Evolutionary conservation across 2,113 vertebrate genomes (phyloP).

Genomic region (Siphamia tubifer): DNA sequence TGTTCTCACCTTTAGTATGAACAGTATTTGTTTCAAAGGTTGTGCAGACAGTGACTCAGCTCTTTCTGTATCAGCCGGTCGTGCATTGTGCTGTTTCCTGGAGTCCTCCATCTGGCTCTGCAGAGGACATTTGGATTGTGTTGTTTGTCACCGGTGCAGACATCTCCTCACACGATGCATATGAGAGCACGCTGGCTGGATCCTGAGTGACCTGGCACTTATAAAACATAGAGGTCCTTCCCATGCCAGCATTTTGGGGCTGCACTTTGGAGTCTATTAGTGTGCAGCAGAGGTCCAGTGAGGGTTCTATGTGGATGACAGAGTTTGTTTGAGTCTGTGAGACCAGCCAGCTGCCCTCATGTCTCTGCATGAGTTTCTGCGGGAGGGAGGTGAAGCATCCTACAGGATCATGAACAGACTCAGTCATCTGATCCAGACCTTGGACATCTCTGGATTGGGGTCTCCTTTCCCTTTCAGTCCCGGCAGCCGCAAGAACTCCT

Average conservation of each 20-base stretch:
- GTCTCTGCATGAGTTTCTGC: slow-evolving; percentile 80
- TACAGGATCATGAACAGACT: slow-evolving; percentile 73
- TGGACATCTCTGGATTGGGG: slow-evolving; percentile 75
- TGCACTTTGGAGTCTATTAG: slow-evolving; percentile 22
- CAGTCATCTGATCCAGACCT: slow-evolving; percentile 76
- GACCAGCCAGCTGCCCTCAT: slow-evolving; percentile 53
- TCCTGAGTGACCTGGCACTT: not conserved
- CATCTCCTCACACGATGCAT: slow-evolving; percentile 1
- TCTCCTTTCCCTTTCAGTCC: slow-evolving; percentile 66
- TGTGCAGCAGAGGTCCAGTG: slow-evolving; percentile 29
- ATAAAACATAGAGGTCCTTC: not conserved
- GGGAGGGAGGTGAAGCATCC: slow-evolving; percentile 76
- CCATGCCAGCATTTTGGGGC: slow-evolving; percentile 9
- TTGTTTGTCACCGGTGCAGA: slow-evolving; percentile 6
- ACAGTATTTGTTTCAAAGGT: slow-evolving; percentile 34
- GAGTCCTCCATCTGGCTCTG: slow-evolving; percentile 36
- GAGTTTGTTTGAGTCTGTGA: slow-evolving; percentile 34
- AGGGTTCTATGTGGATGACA: slow-evolving; percentile 34
- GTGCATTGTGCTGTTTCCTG: not conserved
- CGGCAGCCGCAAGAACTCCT: slow-evolving; percentile 71
- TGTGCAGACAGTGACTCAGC: slow-evolving; percentile 62
- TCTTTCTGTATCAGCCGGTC: slow-evolving; percentile 23
- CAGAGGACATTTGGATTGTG: slow-evolving; percentile 28
- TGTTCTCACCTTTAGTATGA: slow-evolving; percentile 39
- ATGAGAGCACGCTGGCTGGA: slow-evolving; percentile 12